phyloP scores from a whole-genome alignment of 2,113 vertebrate species.

The Gambusia holbrooki region DNA sequence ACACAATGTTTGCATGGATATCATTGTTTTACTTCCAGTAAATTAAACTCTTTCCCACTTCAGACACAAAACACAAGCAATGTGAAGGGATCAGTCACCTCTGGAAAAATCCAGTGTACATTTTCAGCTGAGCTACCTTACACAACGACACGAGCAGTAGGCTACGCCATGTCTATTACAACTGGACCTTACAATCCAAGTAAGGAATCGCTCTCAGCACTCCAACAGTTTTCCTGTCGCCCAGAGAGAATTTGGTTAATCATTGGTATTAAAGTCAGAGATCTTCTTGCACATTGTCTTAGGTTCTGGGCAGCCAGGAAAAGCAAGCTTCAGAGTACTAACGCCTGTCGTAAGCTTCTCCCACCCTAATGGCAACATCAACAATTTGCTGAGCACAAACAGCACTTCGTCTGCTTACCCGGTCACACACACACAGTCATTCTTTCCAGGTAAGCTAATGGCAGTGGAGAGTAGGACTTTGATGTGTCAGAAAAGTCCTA shows the following conservation, averaged over 20 bases:
- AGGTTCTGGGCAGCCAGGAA: background rate
- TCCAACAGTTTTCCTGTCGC: background rate
- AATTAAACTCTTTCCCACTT: background rate
- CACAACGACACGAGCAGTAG: background rate
- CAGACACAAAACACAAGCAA: background rate
- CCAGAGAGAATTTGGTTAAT: background rate
- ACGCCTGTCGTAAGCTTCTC: background rate
- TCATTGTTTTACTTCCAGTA: background rate
- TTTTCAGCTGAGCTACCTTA: slow-evolving; percentile 1
- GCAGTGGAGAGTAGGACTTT: background rate
- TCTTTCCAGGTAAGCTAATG: background rate
- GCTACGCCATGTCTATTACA: background rate
- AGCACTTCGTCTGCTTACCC: background rate
- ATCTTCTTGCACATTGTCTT: background rate
- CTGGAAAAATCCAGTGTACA: background rate
- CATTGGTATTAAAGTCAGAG: background rate
- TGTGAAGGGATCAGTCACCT: background rate
- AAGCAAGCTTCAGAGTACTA: accelerated
- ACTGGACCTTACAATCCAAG: background rate
- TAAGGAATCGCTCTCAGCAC: background rate
- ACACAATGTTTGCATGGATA: background rate
- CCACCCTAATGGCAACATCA: background rate
- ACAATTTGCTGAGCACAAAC: background rate
- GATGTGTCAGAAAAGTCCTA: too few relatives aligned
- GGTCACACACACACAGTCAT: background rate